Evolutionary conservation across 2,888 invertebrate genomes (phyloP), one percentile per base, ranked within the genome.

Genomic region (Drosophila picticornis): DNA sequence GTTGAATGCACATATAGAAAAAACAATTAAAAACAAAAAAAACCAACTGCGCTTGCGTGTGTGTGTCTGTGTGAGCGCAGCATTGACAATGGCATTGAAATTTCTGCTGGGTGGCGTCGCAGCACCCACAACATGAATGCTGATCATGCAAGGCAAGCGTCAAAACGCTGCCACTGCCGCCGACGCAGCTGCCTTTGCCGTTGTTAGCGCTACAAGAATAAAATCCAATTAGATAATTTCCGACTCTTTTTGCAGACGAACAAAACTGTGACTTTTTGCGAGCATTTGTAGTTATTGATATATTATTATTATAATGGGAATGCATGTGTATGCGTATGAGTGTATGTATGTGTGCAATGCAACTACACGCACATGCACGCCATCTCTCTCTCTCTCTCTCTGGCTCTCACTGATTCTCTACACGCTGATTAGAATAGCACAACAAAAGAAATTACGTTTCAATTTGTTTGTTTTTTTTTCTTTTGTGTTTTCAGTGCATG

Each of bases 41-140:
- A 27, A 53, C 6, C n/a, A 53, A 46, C 48, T 63, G 50, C 57
- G 58, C 52, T 51, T 53, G 60, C 58, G 59, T 61, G 53, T 59
- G 22, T 58, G 59, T 52, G 38, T 13, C 22, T n/a, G 57, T 40
- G 31, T 36, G 25, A 51, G 64, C 50, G 38, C 53, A 74, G 63
- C 87, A 76, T 71, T 89, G 84, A 72, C 84, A 84, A 62, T 89
- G 89, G 87, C 84, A 89, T 87, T 84, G 89, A 88, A 83, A 88
- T 69, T 70, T 56, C 53, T 34, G 27, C 19, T 51, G n/a, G 29
- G 31, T 29, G 29, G 31, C 43, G 43, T 36, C 25, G 48, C 46
- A 50, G 32, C 63, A 71, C 6, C 66, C 61, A 59, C 64, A 70
- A 40, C 57, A 52, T 60, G 55, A 51, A 29, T 53, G 60, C 50